phyloP scores from a whole-genome alignment of 2,888 invertebrate species.

The Drosophila kokeensis region DNA sequence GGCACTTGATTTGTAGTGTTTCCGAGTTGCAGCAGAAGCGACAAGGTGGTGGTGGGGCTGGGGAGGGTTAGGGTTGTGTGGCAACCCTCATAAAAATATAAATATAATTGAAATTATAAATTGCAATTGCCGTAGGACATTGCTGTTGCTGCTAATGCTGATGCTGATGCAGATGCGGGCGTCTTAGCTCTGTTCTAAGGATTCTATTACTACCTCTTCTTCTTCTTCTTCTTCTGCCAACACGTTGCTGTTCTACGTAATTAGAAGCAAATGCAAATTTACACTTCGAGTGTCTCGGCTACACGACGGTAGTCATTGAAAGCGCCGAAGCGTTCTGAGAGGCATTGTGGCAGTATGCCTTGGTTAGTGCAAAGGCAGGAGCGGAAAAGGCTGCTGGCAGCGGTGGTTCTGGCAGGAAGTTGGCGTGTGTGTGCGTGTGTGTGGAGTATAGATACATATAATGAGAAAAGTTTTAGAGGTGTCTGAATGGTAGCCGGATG shows the following conservation, averaged over 20 bases:
- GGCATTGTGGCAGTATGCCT: slow-evolving; percentile 35
- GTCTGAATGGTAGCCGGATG: slow-evolving; percentile 29
- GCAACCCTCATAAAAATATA: slow-evolving; percentile 66
- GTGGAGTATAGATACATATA: slow-evolving; percentile 42
- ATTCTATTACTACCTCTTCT: background rate
- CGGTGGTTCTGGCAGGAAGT: slow-evolving; percentile 42
- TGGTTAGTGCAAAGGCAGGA: background rate
- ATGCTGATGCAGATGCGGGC: slow-evolving; percentile 45
- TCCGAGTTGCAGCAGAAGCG: slow-evolving; percentile 38
- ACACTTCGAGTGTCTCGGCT: slow-evolving; percentile 67
- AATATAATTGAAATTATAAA: slow-evolving; percentile 78
- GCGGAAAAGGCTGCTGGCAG: background rate
- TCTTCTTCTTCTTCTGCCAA: slow-evolving; percentile 12
- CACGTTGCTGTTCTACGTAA: slow-evolving; percentile 50
- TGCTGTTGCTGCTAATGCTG: slow-evolving; percentile 17
- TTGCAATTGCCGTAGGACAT: slow-evolving; percentile 64
- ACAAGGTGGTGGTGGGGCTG: background rate
- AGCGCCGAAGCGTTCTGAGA: slow-evolving; percentile 54
- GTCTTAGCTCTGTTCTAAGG: slow-evolving; percentile 26
- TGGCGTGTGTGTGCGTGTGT: slow-evolving; percentile 26
- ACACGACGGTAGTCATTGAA: slow-evolving; percentile 72
- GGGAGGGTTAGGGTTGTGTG: background rate
- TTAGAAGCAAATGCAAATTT: slow-evolving; percentile 78
- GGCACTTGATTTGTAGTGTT: slow-evolving; percentile 78
- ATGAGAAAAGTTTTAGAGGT: slow-evolving; percentile 72